Evolutionary conservation across 2,888 invertebrate species (phyloP).

Genomic region (Spodoptera exigua): DNA sequence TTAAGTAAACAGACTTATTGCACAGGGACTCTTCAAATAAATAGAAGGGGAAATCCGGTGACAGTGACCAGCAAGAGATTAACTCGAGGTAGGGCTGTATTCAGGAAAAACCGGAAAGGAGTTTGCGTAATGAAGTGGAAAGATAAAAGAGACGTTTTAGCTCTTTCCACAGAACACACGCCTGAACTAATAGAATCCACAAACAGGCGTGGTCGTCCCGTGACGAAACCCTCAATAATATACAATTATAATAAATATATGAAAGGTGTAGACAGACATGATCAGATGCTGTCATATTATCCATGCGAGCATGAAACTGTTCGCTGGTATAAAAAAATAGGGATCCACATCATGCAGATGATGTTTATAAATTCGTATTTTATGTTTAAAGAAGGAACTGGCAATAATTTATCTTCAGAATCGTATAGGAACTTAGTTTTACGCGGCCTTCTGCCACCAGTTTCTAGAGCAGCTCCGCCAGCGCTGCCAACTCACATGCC

Average conservation of each 20-base stretch:
- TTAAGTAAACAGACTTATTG: constrained; percentile 25
- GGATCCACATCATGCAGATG: no score
- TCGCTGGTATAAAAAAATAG: no score
- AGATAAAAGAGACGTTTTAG: constrained; percentile 23
- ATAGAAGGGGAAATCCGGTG: constrained; percentile 12
- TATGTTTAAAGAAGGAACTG: constrained; percentile 4
- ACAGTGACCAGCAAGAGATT: constrained; percentile 3
- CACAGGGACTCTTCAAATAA: constrained; percentile 34
- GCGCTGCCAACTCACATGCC: constrained; percentile 13
- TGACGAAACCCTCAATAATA: constrained; percentile 2
- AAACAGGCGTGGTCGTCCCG: not conserved
- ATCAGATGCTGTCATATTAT: no score
- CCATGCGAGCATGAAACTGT: no score
- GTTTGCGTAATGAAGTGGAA: constrained; percentile 20
- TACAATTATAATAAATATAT: constrained; percentile 8
- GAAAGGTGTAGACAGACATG: not conserved
- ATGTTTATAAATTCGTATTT: constrained; percentile 11
- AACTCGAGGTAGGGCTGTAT: constrained; percentile 2
- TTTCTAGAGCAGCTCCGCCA: constrained; percentile 7
- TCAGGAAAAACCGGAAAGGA: constrained; percentile 3
- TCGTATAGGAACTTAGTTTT: constrained; percentile 10
- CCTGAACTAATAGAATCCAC: constrained; percentile 1
- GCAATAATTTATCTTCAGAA: constrained; percentile 9
- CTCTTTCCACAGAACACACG: constrained; percentile 27
- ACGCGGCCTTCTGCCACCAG: constrained; percentile 8